Evolutionary conservation across 2,888 invertebrate species (phyloP).

Genomic region (Amphipyra tragopoginis): DNA sequence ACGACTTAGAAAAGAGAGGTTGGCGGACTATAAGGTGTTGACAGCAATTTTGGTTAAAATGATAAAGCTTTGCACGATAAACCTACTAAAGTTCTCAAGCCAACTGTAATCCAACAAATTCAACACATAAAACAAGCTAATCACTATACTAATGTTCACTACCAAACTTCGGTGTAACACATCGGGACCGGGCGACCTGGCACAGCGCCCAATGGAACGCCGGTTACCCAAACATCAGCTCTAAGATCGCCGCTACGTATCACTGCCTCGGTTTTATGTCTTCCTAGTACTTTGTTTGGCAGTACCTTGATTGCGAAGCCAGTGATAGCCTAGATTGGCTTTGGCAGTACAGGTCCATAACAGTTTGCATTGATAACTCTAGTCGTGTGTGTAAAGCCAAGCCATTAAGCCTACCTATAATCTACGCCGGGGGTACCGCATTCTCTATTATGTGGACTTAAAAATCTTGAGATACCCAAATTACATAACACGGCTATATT

Average conservation of each 20-base stretch:
- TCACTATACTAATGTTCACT: constrained; percentile 35
- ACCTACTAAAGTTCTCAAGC: not conserved
- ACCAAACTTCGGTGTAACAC: constrained; percentile 48
- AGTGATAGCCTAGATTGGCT: constrained; percentile 55
- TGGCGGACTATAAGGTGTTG: too few relatives aligned
- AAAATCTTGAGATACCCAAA: too few relatives aligned
- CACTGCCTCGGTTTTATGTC: constrained; percentile 61
- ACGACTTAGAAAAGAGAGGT: too few relatives aligned
- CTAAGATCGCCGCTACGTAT: constrained; percentile 63
- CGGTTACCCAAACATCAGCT: constrained; percentile 65
- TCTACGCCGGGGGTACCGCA: not conserved
- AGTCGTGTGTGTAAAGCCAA: constrained; percentile 34
- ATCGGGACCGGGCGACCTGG: constrained; percentile 55
- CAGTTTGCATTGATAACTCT: constrained; percentile 56
- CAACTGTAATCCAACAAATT: constrained; percentile 27
- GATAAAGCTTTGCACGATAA: too few relatives aligned
- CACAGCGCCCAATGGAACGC: constrained; percentile 71
- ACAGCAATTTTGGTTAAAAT: too few relatives aligned
- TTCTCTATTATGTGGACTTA: not conserved
- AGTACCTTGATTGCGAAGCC: constrained; percentile 56
- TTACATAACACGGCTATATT: too few relatives aligned
- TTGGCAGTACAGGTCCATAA: constrained; percentile 53
- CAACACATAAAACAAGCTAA: constrained; percentile 37
- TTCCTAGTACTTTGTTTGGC: constrained; percentile 59
- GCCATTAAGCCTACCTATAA: constrained; percentile 13